These are phyloP conservation scores for Melanophora roralis DNA, from an alignment of 2,888 invertebrate genomes.

Conservation along the genomic window DNA sequence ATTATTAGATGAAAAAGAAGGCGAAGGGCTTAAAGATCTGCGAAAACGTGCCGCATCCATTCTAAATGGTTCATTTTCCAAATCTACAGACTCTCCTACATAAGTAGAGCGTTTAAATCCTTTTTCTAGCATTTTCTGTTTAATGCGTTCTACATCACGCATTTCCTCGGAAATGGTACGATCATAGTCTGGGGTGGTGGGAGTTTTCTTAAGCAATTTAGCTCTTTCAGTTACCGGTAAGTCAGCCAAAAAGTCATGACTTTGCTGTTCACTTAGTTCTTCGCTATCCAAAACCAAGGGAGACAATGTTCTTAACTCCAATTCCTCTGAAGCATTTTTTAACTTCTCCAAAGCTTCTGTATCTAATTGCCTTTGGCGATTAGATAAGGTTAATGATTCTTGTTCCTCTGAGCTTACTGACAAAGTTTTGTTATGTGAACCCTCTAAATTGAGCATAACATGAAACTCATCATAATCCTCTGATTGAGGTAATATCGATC, in stretches of 20 bases:
- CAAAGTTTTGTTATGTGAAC: constrained; percentile 63
- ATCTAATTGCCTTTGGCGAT: constrained; percentile 69
- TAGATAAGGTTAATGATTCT: constrained; percentile 65
- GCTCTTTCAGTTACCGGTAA: constrained; percentile 35
- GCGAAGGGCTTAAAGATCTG: constrained; percentile 72
- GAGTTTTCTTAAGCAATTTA: constrained; percentile 59
- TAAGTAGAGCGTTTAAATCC: constrained; percentile 75
- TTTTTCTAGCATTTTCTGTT: constrained; percentile 68
- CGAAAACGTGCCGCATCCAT: constrained; percentile 68
- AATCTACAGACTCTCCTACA: constrained; percentile 74
- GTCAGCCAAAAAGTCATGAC: constrained; percentile 39
- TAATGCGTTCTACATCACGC: constrained; percentile 69
- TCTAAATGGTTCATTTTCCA: constrained; percentile 68
- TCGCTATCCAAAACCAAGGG: constrained; percentile 50
- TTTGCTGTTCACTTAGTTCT: constrained; percentile 25
- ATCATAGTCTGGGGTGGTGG: constrained; percentile 68
- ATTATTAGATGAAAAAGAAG: constrained; percentile 56
- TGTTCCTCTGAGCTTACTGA: constrained; percentile 65
- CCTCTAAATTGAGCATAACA: constrained; percentile 69
- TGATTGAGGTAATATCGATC: constrained; percentile 59
- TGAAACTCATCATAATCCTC: constrained; percentile 68
- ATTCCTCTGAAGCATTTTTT: constrained; percentile 68
- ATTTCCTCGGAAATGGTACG: constrained; percentile 72
- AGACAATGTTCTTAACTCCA: constrained; percentile 67
- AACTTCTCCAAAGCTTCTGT: constrained; percentile 70